These are phyloP conservation scores for Caradrina clavipalpis DNA, from an alignment of 2,888 invertebrate genomes.

Conservation along the genomic window DNA sequence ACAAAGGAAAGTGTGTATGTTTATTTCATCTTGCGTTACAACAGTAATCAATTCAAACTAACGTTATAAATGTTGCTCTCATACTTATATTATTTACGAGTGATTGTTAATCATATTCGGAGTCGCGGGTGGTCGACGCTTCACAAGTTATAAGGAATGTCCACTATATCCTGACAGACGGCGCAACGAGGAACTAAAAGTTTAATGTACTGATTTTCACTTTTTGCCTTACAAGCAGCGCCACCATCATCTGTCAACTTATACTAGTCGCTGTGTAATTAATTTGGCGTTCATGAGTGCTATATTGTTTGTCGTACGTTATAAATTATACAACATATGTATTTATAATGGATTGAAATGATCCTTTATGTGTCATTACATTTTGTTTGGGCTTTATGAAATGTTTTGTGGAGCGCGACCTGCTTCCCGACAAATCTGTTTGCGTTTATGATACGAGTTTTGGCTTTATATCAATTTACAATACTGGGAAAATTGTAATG, in stretches of 20 bases:
- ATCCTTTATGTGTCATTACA: slow-evolving; percentile 55
- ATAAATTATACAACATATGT: slow-evolving; percentile 67
- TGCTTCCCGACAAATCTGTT: slow-evolving; percentile 41
- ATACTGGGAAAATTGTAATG: background rate
- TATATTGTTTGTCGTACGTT: slow-evolving; percentile 67
- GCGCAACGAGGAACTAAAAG: slow-evolving; percentile 25
- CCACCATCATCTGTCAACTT: slow-evolving; percentile 22
- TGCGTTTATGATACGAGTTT: slow-evolving; percentile 20
- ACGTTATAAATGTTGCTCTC: slow-evolving; percentile 49
- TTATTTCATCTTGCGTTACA: slow-evolving; percentile 43
- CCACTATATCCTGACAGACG: slow-evolving; percentile 41
- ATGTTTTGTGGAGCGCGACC: slow-evolving; percentile 19
- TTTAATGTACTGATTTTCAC: slow-evolving; percentile 22
- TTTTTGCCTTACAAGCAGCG: slow-evolving; percentile 20
- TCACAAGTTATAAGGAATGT: slow-evolving; percentile 49
- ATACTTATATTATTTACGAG: slow-evolving; percentile 67
- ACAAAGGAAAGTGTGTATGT: slow-evolving; percentile 45
- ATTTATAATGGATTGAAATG: slow-evolving; percentile 63
- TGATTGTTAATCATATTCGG: slow-evolving; percentile 69
- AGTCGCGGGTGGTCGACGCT: slow-evolving; percentile 74
- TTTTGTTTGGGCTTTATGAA: slow-evolving; percentile 44
- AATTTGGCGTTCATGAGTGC: slow-evolving; percentile 73
- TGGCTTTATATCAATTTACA: slow-evolving; percentile 15
- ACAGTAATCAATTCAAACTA: slow-evolving; percentile 62
- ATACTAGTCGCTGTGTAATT: slow-evolving; percentile 66